These are phyloP conservation scores for Halocynthia roretzi DNA, from an alignment of 23 tunicate genomes.

Conservation along the genomic window DNA sequence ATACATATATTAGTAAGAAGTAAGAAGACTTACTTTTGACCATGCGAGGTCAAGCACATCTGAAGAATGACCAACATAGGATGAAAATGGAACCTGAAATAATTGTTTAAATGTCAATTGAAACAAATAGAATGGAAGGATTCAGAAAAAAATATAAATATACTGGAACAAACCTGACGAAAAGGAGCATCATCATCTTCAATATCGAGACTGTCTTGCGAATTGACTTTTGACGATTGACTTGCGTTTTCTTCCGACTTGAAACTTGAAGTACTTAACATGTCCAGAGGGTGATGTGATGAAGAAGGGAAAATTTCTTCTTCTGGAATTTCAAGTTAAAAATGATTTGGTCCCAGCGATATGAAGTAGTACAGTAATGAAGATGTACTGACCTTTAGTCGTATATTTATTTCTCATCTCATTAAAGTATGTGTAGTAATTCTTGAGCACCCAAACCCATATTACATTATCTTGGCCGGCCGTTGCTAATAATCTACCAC, in stretches of 20 bases:
- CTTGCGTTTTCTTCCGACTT: not conserved
- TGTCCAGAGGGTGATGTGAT: not conserved
- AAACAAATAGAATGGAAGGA: not conserved
- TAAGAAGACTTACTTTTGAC: conserved; percentile 67
- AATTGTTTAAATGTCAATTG: too few species aligned
- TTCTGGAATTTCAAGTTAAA: not conserved
- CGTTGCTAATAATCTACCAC: conserved; percentile 86
- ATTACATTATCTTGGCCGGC: conserved; percentile 93
- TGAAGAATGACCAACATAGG: conserved; percentile 90
- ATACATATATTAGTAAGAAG: not conserved
- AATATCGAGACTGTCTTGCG: conserved; percentile 19
- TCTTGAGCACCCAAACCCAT: conserved; percentile 96
- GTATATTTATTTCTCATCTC: conserved; percentile 78
- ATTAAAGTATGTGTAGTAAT: conserved; percentile 70
- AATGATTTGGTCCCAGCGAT: not conserved
- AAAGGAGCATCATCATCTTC: conserved; percentile 92
- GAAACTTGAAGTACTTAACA: not conserved
- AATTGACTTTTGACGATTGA: not conserved
- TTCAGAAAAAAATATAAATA: not conserved
- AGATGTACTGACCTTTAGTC: conserved; percentile 43
- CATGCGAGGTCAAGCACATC: conserved; percentile 97
- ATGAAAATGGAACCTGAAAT: conserved; percentile 73
- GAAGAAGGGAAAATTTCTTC: not conserved
- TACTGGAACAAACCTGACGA: conserved; percentile 19
- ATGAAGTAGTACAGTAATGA: not conserved